These are phyloP conservation scores for Chionis minor DNA, from an alignment of 2,113 vertebrate genomes.

Conservation along the genomic window DNA sequence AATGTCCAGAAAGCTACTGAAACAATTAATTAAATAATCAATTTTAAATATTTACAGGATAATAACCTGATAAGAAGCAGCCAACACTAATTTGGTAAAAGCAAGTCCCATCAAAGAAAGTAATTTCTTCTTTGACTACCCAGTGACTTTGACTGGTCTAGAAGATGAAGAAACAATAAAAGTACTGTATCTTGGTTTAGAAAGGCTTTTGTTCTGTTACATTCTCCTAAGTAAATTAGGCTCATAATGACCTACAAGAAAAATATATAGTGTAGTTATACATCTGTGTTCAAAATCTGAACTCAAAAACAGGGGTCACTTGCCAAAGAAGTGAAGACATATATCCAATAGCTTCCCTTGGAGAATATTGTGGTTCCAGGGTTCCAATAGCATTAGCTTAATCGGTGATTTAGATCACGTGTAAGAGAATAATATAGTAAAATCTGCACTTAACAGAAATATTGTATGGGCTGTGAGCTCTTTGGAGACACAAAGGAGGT, in stretches of 20 bases:
- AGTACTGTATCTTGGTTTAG: background rate
- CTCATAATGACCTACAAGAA: background rate
- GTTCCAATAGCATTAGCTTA: background rate
- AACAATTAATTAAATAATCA: background rate
- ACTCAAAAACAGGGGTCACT: background rate
- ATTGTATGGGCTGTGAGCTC: background rate
- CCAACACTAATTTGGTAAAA: background rate
- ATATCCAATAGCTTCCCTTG: background rate
- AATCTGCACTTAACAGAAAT: background rate
- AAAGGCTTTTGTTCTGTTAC: background rate
- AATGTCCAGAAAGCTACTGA: background rate
- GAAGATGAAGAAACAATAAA: background rate
- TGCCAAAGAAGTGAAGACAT: background rate
- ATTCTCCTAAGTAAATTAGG: background rate
- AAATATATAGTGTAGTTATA: background rate
- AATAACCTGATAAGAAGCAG: background rate
- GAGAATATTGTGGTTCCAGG: background rate
- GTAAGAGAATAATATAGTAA: background rate
- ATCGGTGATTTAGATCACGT: background rate
- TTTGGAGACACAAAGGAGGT: background rate
- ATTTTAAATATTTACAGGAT: background rate
- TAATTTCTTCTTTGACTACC: background rate
- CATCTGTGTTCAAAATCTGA: background rate
- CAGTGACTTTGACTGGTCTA: background rate
- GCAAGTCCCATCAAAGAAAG: background rate